Conservation (phyloP, 1,140 invertebrate genomes). For the Plectrocnemia conspersa region DNA sequence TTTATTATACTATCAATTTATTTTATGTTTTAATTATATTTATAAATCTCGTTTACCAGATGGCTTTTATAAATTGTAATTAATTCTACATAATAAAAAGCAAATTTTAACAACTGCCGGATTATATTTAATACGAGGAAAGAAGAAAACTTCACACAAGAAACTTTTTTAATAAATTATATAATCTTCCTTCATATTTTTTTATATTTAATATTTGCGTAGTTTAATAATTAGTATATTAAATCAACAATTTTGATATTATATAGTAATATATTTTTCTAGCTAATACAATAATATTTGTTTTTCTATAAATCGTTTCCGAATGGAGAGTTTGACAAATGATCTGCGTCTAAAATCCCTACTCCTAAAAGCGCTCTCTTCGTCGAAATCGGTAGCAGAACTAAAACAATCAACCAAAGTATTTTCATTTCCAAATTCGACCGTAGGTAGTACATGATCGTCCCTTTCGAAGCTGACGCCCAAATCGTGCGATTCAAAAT, state of each 20-base stretch:
- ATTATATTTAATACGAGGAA: too few species aligned
- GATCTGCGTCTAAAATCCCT: slow-evolving; percentile 31
- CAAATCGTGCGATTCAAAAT: slow-evolving; percentile 18
- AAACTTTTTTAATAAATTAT: too few species aligned
- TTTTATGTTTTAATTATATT: too few species aligned
- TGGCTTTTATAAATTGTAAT: too few species aligned
- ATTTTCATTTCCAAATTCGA: slow-evolving; percentile 29
- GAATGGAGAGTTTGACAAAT: slow-evolving; percentile 27
- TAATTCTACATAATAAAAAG: too few species aligned
- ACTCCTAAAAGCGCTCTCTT: slow-evolving; percentile 24
- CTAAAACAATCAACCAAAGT: slow-evolving; percentile 22
- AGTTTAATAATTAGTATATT: too few species aligned
- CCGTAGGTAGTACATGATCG: slow-evolving; percentile 18
- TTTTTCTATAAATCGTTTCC: slow-evolving; percentile 15
- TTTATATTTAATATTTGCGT: too few species aligned
- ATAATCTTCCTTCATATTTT: too few species aligned
- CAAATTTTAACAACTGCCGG: too few species aligned
- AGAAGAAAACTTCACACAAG: too few species aligned
- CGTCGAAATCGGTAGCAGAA: slow-evolving; percentile 23
- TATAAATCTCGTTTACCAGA: too few species aligned
- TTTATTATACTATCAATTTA: too few species aligned
- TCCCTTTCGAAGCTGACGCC: slow-evolving; percentile 17
- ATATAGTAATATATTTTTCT: background rate
- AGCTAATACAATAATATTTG: background rate
- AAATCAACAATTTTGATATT: background rate